Base-by-base conservation (phyloP, 1,140 invertebrate genomes). In the Gonatopus flavifemur region DNA sequence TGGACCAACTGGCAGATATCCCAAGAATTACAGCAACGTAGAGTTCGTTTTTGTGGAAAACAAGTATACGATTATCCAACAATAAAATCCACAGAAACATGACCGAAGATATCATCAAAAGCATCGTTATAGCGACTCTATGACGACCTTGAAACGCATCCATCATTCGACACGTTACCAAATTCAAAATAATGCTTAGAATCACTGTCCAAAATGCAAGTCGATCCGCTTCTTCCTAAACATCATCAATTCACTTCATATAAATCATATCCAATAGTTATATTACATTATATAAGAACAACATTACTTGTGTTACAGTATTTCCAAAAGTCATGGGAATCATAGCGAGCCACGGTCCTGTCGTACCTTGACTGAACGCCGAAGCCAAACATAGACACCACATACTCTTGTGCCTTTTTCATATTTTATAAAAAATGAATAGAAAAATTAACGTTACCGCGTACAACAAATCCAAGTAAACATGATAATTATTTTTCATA, bases 311-410 rank as follows among this genome's bases (percentile, higher is more conserved):
- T 25, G 64, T 62, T 13, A 80, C 62, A 28, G 57, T 66, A 13
- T 70, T 49, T 21, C 60, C 57, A 44, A 61, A 72, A 47, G 46
- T 50, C 30, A 78, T 69, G 42, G 77, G 73, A 1, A 81, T 64
- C 32, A 79, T 72, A 32, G 72, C 73, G 9, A 75, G 58, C 78
- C 78, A 81, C 0, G 72, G 72, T 40, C 74, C 72, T 38, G 70
- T 70, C 0, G 76, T 64, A 7, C 78, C 77, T 50, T 72, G 58
- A 31, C 73, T 72, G 7, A 80, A 59, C 30, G 72, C 71, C 46
- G 74, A 75, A 20, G 74, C 66, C 6, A 71, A 37, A 13, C 66
- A 61, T 16, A 80, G 49, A n/a, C 69, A 39, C 70, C 76, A 75
- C 48, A 80, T 66, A 43, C 68, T 64, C 39, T 60, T 62, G 33